Evolutionary conservation across 2,797 vertebrate species (phyloP).

Genomic region (Squalus acanthias): DNA sequence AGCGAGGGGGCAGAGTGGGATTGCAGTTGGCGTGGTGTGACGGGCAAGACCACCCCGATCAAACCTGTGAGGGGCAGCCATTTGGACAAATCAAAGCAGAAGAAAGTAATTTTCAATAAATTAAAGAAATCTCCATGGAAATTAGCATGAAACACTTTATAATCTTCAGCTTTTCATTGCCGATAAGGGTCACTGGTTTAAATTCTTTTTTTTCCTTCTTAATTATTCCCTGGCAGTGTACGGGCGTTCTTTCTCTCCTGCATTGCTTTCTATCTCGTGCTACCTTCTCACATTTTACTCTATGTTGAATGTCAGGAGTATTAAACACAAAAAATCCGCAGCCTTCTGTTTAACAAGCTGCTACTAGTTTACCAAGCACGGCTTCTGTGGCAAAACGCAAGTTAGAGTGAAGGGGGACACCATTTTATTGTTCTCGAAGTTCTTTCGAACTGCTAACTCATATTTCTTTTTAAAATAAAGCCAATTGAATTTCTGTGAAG

Average conservation of each 20-base stretch:
- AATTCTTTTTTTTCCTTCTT: conserved; percentile 53
- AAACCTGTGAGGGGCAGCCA: conserved; percentile 62
- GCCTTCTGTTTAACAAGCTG: conserved; percentile 28
- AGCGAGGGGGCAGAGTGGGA: conserved; percentile 75
- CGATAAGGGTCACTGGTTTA: conserved; percentile 92
- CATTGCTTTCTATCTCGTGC: conserved; percentile 43
- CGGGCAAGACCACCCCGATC: conserved; percentile 84
- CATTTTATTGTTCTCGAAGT: background rate
- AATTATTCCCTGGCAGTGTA: conserved; percentile 29
- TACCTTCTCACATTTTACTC: conserved; percentile 62
- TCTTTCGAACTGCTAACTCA: background rate
- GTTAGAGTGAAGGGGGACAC: background rate
- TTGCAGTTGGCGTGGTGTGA: conserved; percentile 73
- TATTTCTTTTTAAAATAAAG: background rate
- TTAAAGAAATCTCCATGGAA: conserved; percentile 99
- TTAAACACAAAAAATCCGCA: conserved; percentile 7
- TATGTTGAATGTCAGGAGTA: conserved; percentile 59
- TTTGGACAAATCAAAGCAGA: conserved; percentile 77
- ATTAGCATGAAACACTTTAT: conserved; percentile 99
- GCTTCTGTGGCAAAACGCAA: background rate
- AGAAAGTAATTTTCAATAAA: conserved; percentile 88
- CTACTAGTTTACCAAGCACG: background rate
- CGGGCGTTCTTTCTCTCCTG: background rate
- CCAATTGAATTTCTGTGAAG: background rate
- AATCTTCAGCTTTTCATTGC: conserved; percentile 91